A percentile compares a stretch with the other conserved stretches of the same genome.
Conservation (phyloP, 2,888 invertebrate genomes). For the Plagiodera versicolora region DNA sequence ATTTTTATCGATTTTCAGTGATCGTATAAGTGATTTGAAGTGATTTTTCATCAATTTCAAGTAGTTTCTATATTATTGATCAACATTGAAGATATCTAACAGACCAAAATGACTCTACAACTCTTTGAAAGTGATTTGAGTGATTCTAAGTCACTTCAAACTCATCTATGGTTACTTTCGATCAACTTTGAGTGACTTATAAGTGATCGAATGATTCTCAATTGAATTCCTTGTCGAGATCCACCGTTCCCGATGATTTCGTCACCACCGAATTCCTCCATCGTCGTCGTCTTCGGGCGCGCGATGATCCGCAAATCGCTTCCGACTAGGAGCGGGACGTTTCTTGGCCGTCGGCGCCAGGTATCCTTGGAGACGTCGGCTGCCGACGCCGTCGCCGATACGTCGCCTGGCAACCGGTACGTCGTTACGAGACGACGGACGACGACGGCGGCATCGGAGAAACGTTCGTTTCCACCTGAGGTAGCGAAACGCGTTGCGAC, state of each 20-base stretch:
- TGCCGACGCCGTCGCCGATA: constrained; percentile 45
- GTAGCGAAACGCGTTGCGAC: constrained; percentile 16
- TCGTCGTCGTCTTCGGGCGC: constrained; percentile 1
- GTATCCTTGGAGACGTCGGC: constrained; percentile 59
- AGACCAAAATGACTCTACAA: no score
- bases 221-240: not conserved
- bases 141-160: not conserved
- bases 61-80: no score
- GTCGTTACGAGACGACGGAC: constrained; percentile 18
- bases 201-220: not conserved
- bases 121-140: no score
- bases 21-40: not conserved
- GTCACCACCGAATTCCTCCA: not conserved
- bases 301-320: constrained; percentile 14
- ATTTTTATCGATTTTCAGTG: not conserved
- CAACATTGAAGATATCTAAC: no score
- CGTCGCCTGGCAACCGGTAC: constrained; percentile 34
- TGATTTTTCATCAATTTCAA: not conserved
- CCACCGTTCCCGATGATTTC: not conserved
- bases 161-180: not conserved
- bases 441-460: constrained; percentile 17
- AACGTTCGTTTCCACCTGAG: constrained; percentile 22
- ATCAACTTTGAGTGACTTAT: not conserved
- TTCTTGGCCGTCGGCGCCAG: constrained; percentile 62
- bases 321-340: constrained; percentile 53